phyloP scores from a whole-genome alignment of 1,140 invertebrate species.

The Euglossa dilemma region DNA sequence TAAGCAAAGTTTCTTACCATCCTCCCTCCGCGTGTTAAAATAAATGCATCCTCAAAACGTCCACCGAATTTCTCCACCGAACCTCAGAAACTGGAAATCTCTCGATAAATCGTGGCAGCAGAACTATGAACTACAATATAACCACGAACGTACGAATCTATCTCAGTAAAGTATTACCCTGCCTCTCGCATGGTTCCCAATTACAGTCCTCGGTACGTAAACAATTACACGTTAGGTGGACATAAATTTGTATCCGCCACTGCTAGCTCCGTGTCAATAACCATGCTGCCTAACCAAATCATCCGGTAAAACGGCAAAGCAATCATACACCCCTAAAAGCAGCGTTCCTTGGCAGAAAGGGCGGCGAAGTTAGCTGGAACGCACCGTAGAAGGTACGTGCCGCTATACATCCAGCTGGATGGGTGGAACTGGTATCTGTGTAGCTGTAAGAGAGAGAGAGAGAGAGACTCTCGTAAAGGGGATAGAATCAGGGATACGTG shows the following conservation, averaged over 20 bases:
- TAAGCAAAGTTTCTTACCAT: too few relatives aligned
- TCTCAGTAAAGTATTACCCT: background rate
- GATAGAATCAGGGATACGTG: constrained; percentile 53
- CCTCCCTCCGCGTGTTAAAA: too few relatives aligned
- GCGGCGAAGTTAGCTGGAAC: constrained; percentile 25
- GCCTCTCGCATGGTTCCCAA: background rate
- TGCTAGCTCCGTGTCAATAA: background rate
- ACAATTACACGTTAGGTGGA: background rate
- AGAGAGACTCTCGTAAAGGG: constrained; percentile 59
- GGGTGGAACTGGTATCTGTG: constrained; percentile 62
- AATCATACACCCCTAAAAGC: background rate
- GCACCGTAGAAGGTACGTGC: constrained; percentile 13
- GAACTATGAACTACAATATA: background rate
- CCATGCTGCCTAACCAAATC: background rate
- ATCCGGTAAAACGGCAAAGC: background rate
- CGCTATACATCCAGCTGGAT: constrained; percentile 46
- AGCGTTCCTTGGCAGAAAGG: background rate
- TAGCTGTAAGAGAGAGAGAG: constrained; percentile 50
- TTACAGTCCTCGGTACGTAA: background rate
- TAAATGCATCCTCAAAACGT: too few relatives aligned
- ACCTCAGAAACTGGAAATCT: too few relatives aligned
- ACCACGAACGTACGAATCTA: background rate
- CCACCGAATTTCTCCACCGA: too few relatives aligned
- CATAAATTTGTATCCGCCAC: background rate
- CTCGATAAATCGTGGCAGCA: background rate